phyloP scores from a whole-genome alignment of 2,888 invertebrate genomes.

The Plutella xylostella region DNA sequence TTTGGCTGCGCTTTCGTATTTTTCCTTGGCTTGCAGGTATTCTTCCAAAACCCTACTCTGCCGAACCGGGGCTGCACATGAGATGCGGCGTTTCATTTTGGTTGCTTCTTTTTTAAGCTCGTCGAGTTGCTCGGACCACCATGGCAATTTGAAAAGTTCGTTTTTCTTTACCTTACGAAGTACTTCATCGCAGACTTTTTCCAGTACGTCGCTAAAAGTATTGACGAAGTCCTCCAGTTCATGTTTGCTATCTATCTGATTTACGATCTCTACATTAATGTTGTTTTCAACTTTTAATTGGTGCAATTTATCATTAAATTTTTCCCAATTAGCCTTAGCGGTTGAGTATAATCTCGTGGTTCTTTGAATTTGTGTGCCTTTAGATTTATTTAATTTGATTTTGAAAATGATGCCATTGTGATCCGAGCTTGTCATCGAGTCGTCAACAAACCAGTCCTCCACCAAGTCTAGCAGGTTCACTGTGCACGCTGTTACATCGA shows the following conservation, averaged over 20 bases:
- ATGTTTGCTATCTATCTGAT: not conserved
- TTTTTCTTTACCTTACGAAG: not conserved
- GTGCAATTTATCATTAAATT: not conserved
- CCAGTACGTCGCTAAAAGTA: not conserved
- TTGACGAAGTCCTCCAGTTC: not conserved
- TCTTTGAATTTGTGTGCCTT: too few species aligned
- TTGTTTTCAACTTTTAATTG: not conserved
- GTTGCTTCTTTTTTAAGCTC: not conserved
- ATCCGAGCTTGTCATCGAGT: constrained; percentile 11
- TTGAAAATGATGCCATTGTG: too few species aligned
- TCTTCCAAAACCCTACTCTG: not conserved
- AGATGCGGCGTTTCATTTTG: constrained; percentile 5
- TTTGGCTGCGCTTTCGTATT: not conserved
- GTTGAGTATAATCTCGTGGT: constrained; percentile 18
- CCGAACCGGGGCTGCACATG: constrained; percentile 1
- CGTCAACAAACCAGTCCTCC: constrained; percentile 16
- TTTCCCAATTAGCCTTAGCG: constrained; percentile 12
- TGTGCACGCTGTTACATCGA: constrained; percentile 18
- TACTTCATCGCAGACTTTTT: not conserved
- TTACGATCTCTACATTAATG: not conserved
- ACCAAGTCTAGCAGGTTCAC: constrained; percentile 12
- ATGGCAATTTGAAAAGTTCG: too few species aligned
- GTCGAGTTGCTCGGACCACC: too few species aligned
- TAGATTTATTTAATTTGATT: too few species aligned
- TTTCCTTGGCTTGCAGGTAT: constrained; percentile 2